phyloP scores from a whole-genome alignment of 2,113 vertebrate genomes.

The Semicossyphus pulcher region DNA sequence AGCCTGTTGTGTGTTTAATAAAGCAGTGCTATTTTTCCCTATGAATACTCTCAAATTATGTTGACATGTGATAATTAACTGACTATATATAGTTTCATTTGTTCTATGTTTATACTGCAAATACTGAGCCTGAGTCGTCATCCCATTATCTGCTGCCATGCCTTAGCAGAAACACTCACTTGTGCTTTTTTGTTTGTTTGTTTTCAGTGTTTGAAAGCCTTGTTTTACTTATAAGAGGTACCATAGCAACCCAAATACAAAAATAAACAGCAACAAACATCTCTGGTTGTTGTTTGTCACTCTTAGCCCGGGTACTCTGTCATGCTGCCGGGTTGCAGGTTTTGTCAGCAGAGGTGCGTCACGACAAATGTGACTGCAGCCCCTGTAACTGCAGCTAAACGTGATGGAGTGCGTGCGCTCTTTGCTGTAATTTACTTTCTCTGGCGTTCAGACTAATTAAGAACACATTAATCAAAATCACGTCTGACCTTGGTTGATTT shows the following conservation, averaged over 20 bases:
- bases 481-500: constrained; percentile 32
- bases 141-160: too few relatives aligned
- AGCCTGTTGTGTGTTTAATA: not conserved
- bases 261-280: too few relatives aligned
- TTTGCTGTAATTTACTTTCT: constrained; percentile 37
- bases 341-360: constrained; percentile 39
- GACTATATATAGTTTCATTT: not conserved
- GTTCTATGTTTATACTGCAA: too few relatives aligned
- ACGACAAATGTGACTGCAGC: constrained; percentile 44
- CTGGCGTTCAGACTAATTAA: constrained; percentile 38
- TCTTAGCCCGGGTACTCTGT: constrained; percentile 23
- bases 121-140: too few relatives aligned
- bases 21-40: too few relatives aligned
- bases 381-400: constrained; percentile 9
- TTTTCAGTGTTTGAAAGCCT: too few relatives aligned
- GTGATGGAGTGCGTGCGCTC: constrained; percentile 43
- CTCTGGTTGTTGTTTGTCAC: not conserved
- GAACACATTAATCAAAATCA: constrained; percentile 32
- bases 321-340: constrained; percentile 28
- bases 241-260: too few relatives aligned
- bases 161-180: too few relatives aligned
- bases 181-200: too few relatives aligned
- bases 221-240: too few relatives aligned
- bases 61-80: not conserved
- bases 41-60: not conserved